Conservation (phyloP, 2,888 invertebrate species). For the Gandaritis pyraliata region DNA sequence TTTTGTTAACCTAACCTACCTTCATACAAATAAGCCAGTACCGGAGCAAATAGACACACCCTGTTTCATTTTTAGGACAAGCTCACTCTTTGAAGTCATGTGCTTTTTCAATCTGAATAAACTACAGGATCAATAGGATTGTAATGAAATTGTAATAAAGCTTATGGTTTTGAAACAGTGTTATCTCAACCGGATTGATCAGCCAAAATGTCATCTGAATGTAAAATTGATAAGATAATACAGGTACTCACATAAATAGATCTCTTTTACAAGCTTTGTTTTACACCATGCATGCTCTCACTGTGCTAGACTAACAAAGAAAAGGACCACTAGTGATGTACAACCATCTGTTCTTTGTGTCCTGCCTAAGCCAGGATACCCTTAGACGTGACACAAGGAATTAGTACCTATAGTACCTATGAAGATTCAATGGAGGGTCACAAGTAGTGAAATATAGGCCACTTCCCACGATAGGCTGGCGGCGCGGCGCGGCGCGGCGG, state of each 20-base stretch:
- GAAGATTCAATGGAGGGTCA: constrained; percentile 59
- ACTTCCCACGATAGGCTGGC: constrained; percentile 65
- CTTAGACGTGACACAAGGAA: constrained; percentile 17
- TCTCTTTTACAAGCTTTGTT: constrained; percentile 28
- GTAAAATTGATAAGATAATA: constrained; percentile 49
- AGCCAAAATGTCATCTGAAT: constrained; percentile 44
- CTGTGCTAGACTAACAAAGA: constrained; percentile 34
- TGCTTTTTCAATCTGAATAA: constrained; percentile 7
- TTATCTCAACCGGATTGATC: constrained; percentile 42
- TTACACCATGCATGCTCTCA: constrained; percentile 36
- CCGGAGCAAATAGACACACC: neutral
- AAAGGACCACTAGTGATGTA: constrained; percentile 25
- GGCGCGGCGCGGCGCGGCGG: neutral
- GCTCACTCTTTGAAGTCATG: neutral
- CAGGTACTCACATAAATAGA: constrained; percentile 37
- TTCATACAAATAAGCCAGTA: neutral
- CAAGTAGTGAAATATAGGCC: constrained; percentile 62
- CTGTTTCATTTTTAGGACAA: neutral
- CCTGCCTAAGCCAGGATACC: constrained; percentile 16
- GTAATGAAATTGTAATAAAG: neutral
- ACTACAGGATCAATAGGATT: neutral
- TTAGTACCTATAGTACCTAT: no score
- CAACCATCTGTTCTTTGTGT: constrained; percentile 17
- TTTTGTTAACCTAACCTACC: no score
- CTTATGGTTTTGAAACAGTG: constrained; percentile 11